phyloP scores from a whole-genome alignment of 2,888 invertebrate species.

The Reticulitermes lucifugus region DNA sequence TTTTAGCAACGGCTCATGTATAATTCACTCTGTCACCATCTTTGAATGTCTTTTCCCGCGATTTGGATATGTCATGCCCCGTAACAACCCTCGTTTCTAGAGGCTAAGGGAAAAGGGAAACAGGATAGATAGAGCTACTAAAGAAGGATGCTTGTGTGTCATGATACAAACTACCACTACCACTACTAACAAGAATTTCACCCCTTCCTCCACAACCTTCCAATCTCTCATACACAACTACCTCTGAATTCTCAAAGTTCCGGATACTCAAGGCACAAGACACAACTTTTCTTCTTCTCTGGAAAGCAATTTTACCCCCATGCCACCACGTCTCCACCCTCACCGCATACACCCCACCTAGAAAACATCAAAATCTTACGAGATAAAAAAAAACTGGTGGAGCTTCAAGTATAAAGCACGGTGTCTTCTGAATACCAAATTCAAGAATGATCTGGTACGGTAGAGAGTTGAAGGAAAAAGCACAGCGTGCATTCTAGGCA shows the following conservation, averaged over 20 bases:
- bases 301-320: constrained; percentile 12
- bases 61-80: constrained; percentile 32
- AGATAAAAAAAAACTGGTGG: not conserved
- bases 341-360: not conserved
- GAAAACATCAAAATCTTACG: constrained; percentile 32
- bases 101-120: not conserved
- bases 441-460: constrained; percentile 5
- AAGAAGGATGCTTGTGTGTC: constrained; percentile 2
- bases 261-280: constrained; percentile 12
- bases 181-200: constrained; percentile 12
- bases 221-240: constrained; percentile 31
- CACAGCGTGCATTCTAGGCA: not conserved
- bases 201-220: not conserved
- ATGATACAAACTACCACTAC: constrained; percentile 23
- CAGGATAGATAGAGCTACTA: constrained; percentile 18
- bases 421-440: constrained; percentile 28
- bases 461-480: not conserved
- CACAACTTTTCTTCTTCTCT: constrained; percentile 19
- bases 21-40: constrained; percentile 61
- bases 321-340: not conserved
- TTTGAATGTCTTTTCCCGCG: constrained; percentile 45
- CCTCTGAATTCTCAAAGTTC: constrained; percentile 20
- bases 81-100: constrained; percentile 23
- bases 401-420: constrained; percentile 11
- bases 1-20: constrained; percentile 62